These are phyloP conservation scores for Periophthalmus magnuspinnatus DNA, from an alignment of 2,797 vertebrate genomes.

Conservation along the genomic window DNA sequence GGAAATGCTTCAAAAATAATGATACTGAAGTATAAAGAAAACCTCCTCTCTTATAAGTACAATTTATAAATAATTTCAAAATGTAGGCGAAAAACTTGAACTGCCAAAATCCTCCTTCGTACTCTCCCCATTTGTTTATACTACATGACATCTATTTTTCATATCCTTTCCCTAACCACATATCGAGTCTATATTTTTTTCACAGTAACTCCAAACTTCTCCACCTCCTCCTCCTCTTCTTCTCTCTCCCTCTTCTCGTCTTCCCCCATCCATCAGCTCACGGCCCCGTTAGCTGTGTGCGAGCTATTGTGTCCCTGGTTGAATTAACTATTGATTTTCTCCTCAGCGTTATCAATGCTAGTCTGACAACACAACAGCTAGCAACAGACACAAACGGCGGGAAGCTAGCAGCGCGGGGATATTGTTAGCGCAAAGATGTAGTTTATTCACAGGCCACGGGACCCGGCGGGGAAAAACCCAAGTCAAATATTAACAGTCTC, in stretches of 20 bases:
- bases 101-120: too few relatives aligned
- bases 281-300: constrained; percentile 52
- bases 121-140: neutral
- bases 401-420: constrained; percentile 32
- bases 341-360: constrained; percentile 72
- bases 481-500: constrained; percentile 50
- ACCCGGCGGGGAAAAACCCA: constrained; percentile 26
- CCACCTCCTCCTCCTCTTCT: neutral
- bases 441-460: constrained; percentile 30
- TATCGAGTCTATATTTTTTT: constrained; percentile 20
- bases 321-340: constrained; percentile 80
- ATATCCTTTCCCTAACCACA: neutral
- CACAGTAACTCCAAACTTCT: constrained; percentile 19
- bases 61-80: too few relatives aligned
- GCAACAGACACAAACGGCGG: constrained; percentile 36
- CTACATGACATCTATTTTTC: neutral
- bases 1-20: too few relatives aligned
- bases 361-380: constrained; percentile 68
- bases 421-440: constrained; percentile 28
- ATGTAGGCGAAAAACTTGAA: too few relatives aligned
- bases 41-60: too few relatives aligned
- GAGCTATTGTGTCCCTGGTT: constrained; percentile 72
- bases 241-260: constrained; percentile 29
- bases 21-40: too few relatives aligned
- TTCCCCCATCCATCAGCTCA: constrained; percentile 69